These are phyloP conservation scores for Lithobates sylvaticus DNA, from an alignment of 2,797 vertebrate genomes.

Conservation along the genomic window DNA sequence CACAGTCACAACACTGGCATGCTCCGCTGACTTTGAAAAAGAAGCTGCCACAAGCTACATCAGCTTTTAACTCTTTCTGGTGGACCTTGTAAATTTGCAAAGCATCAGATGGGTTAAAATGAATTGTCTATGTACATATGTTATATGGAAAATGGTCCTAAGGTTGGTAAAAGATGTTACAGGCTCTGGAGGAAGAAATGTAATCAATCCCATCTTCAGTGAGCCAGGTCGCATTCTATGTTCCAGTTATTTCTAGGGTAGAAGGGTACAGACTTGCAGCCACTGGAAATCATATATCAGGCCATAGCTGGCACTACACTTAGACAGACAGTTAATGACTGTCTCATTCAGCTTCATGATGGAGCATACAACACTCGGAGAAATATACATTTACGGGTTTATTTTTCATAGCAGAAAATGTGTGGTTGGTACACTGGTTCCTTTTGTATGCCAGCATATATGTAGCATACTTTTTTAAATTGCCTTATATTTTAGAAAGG, in stretches of 20 bases:
- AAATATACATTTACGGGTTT: too few relatives aligned
- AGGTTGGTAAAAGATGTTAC: constrained; percentile 3
- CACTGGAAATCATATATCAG: not conserved
- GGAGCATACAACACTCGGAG: not conserved
- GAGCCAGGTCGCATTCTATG: constrained; percentile 10
- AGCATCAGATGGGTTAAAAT: constrained; percentile 9
- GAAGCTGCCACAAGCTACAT: constrained; percentile 16
- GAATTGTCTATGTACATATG: not conserved
- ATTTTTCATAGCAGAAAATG: too few relatives aligned
- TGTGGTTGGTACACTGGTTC: not conserved
- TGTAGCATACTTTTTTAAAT: too few relatives aligned
- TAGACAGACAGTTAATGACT: not conserved
- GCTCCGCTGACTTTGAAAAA: constrained; percentile 43
- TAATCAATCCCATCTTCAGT: constrained; percentile 47
- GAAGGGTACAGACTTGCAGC: not conserved
- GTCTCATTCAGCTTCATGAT: not conserved
- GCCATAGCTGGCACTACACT: not conserved
- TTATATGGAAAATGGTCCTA: not conserved
- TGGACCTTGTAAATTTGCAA: not conserved
- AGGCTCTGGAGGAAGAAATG: constrained; percentile 21
- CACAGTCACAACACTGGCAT: constrained; percentile 45
- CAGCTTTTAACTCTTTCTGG: constrained; percentile 32
- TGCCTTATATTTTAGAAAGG: too few relatives aligned
- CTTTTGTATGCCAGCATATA: not conserved
- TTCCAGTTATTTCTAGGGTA: constrained; percentile 5